Evolutionary conservation across 2,888 invertebrate species (phyloP).

Genomic region (Tetropium fuscum): DNA sequence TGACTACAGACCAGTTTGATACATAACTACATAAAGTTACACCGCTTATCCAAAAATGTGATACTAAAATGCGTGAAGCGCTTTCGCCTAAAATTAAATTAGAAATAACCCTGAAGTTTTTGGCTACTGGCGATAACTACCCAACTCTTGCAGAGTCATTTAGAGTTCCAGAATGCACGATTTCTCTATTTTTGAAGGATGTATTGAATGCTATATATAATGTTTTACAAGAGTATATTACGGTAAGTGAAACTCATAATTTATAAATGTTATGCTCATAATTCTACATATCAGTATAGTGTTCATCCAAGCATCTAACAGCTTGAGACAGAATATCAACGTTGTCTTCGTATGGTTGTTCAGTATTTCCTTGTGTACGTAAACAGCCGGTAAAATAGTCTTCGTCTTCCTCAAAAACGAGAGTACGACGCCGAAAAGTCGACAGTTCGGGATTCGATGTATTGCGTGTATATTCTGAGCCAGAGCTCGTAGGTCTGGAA

Average conservation of each 20-base stretch:
- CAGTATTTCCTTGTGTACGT: neutral
- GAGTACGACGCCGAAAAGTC: neutral
- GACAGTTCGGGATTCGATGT: neutral
- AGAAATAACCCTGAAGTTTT: constrained; percentile 12
- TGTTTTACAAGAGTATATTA: no score
- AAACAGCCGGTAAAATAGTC: neutral
- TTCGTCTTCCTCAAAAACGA: neutral
- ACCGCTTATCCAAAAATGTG: constrained; percentile 11
- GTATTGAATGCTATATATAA: no score
- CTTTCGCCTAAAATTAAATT: constrained; percentile 14
- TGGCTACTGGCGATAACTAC: constrained; percentile 10
- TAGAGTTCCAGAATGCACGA: constrained; percentile 16
- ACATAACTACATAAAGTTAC: constrained; percentile 18
- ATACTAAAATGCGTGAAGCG: constrained; percentile 11
- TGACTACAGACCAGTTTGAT: constrained; percentile 17
- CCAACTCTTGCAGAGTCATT: constrained; percentile 12
- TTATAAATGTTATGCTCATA: no score
- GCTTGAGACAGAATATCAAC: neutral
- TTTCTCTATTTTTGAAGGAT: constrained; percentile 6
- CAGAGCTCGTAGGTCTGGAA: neutral
- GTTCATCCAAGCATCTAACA: neutral
- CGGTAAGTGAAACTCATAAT: no score
- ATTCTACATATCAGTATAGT: no score
- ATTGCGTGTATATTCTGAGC: neutral
- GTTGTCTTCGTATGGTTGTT: no score